These are phyloP conservation scores for Amazona vittata DNA, from an alignment of 2,113 vertebrate genomes.

Conservation along the genomic window DNA sequence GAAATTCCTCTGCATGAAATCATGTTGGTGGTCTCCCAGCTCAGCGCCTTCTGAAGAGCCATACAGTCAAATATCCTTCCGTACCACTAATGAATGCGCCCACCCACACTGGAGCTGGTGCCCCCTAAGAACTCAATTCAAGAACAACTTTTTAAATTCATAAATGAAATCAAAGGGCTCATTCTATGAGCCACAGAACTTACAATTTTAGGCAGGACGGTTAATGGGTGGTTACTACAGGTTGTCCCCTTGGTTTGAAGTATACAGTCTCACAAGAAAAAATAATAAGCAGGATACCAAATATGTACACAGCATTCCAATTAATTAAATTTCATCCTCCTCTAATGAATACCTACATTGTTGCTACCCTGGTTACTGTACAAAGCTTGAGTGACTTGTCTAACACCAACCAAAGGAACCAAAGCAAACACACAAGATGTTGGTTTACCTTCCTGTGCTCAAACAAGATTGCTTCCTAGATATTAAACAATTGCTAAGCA, in stretches of 20 bases:
- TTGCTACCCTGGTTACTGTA: neutral
- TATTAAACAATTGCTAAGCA: neutral
- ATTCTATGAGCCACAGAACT: constrained; percentile 58
- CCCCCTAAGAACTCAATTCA: constrained; percentile 67
- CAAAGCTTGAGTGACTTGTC: neutral
- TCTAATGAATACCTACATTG: constrained; percentile 14
- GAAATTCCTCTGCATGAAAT: constrained; percentile 75
- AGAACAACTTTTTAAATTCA: constrained; percentile 62
- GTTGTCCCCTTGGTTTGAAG: neutral
- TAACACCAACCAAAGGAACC: neutral
- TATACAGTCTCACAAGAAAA: neutral
- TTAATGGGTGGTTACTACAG: constrained; percentile 18
- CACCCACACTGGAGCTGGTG: constrained; percentile 73
- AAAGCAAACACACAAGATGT: neutral
- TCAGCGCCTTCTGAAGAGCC: constrained; percentile 51
- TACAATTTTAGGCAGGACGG: neutral
- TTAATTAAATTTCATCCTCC: constrained; percentile 16
- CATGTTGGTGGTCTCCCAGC: constrained; percentile 76
- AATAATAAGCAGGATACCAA: constrained; percentile 16
- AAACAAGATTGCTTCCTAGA: neutral
- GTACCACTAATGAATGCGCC: constrained; percentile 78
- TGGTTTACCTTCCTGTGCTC: neutral
- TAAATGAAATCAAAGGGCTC: constrained; percentile 69
- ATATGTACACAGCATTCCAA: neutral
- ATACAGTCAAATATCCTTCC: constrained; percentile 67